Evolutionary conservation across 2,888 invertebrate species (phyloP), one percentile per base, ranked within the genome.

Genomic region (Volucella inflata): DNA sequence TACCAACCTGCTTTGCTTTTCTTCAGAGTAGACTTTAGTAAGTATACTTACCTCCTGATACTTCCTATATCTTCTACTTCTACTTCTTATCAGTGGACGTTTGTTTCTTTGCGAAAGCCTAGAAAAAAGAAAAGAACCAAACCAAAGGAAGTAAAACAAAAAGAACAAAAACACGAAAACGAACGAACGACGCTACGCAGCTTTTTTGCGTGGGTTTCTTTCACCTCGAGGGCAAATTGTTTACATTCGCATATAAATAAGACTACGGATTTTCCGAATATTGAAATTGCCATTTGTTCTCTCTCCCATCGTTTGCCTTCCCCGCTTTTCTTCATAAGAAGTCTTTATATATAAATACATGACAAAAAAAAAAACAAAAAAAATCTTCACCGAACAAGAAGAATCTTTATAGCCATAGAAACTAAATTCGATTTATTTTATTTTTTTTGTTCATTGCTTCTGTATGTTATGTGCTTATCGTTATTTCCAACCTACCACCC

Each of bases 161-260:
- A 62, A 16, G 36, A 2, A 46, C 2, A n/a, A 2, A 46, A 2
- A 46, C 11, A 46, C 12, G 14, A 30, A 30, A 30, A 30, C n/a
- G n/a, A n/a, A n/a, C n/a, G 30, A 30, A 30, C 30, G 30, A 6
- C 30, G 30, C 21, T 46, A 50, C 42, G 50, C 36, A 50, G 60
- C 60, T 1, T 11, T 44, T 44, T 11, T 30, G 60, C 46, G 67
- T 60, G 50, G 76, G 76, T 53, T 76, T 60, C 44, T 36, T 51
- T 46, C 36, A 38, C 68, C 51, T 77, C 44, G 30, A 11, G 60
- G 51, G 17, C 44, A 60, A 53, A 77, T 70, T 71, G 78, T 71
- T 71, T 78, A 64, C 70, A 48, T 60, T 76, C 77, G 68, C 21
- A 62, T 70, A 64, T 60, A 70, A 70, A 70, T 60, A 65, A 53